Evolutionary conservation across 1,140 invertebrate genomes (phyloP).

Genomic region (Daktulosphaira vitifoliae): DNA sequence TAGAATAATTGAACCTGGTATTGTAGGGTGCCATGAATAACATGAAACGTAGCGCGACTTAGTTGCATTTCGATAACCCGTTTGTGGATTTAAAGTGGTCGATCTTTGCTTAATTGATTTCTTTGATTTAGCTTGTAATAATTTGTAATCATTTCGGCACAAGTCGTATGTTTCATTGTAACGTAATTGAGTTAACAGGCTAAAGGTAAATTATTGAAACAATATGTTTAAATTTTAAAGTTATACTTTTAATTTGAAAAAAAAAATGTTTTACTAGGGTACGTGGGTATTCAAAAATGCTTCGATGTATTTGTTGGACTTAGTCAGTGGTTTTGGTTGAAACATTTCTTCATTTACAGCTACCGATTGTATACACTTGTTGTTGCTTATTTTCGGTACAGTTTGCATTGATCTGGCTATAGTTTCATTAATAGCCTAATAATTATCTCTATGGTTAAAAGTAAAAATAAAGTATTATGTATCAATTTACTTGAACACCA

Average conservation of each 20-base stretch:
- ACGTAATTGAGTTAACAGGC: background rate
- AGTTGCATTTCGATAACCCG: background rate
- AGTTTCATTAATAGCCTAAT: background rate
- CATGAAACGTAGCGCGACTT: background rate
- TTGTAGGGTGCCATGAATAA: conserved; percentile 13
- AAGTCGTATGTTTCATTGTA: conserved; percentile 17
- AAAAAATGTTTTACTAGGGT: background rate
- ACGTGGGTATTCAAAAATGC: conserved; percentile 13
- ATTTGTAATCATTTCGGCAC: conserved; percentile 8
- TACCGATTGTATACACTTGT: conserved; percentile 13
- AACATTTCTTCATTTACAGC: conserved; percentile 7
- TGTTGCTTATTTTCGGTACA: background rate
- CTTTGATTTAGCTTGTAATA: background rate
- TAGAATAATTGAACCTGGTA: conserved; percentile 6
- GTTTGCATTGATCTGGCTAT: background rate
- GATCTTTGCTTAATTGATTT: background rate
- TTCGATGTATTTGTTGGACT: background rate
- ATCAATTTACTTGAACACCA: conserved; percentile 14
- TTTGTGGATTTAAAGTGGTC: background rate
- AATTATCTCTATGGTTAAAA: background rate
- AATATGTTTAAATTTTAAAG: no score
- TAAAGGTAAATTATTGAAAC: background rate
- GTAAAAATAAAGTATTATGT: no score
- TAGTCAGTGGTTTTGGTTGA: background rate
- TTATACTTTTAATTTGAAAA: background rate